A percentile compares a stretch with the other conserved stretches of the same genome.
Evolutionary conservation across 2,113 vertebrate genomes (phyloP).

Genomic region (Lophura nycthemera): DNA sequence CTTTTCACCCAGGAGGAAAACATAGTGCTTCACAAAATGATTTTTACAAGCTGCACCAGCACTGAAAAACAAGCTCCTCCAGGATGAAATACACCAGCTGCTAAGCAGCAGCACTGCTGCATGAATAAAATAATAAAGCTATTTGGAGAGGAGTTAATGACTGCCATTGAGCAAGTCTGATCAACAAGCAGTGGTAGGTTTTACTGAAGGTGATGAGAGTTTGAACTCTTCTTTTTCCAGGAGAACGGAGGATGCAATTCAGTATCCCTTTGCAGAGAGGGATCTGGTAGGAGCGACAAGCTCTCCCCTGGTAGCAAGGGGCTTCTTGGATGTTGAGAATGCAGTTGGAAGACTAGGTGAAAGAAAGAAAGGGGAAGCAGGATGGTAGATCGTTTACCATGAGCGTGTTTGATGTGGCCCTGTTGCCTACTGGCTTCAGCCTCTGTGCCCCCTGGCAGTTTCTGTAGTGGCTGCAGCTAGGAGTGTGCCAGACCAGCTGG

Average conservation of each 20-base stretch:
- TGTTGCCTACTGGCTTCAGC: not conserved
- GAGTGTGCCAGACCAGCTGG: not conserved
- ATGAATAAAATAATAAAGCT: not conserved
- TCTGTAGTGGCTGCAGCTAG: not conserved
- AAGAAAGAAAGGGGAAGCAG: not conserved
- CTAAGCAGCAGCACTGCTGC: not conserved
- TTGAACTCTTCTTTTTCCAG: not conserved
- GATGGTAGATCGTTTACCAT: not conserved
- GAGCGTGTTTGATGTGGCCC: not conserved
- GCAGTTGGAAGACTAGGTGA: not conserved
- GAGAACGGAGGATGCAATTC: not conserved
- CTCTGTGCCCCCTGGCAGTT: not conserved
- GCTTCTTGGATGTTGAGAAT: not conserved
- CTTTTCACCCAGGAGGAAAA: not conserved
- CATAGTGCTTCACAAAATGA: not conserved
- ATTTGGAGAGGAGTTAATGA: not conserved
- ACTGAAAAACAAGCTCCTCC: not conserved
- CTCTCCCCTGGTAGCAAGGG: not conserved
- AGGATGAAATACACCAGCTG: not conserved
- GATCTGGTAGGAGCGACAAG: not conserved
- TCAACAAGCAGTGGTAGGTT: not conserved
- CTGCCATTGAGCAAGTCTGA: not conserved
- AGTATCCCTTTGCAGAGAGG: accelerated
- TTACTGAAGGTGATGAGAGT: not conserved
- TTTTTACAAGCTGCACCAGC: not conserved